Percentiles rank a stretch among this genome's conserved stretches.
These are phyloP conservation scores for Nomada ruficornis DNA, from an alignment of 2,888 invertebrate genomes.

Conservation along the genomic window DNA sequence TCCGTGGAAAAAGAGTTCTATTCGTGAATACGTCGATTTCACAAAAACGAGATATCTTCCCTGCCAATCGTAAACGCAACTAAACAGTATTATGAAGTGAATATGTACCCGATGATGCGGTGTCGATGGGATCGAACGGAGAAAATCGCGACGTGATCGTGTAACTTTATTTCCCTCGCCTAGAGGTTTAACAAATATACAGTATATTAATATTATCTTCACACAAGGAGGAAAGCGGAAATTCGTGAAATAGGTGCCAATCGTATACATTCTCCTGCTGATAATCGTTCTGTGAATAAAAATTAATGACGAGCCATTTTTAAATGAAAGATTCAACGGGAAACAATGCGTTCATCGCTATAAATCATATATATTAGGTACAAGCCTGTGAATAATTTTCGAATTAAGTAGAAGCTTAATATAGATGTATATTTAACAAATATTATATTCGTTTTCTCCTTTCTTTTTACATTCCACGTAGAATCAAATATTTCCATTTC, in stretches of 20 bases:
- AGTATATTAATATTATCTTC: not conserved
- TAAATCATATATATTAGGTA: too few species aligned
- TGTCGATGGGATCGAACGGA: conserved; percentile 58
- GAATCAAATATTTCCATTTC: too few species aligned
- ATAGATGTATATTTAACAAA: too few species aligned
- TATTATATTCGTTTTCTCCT: too few species aligned
- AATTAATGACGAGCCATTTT: not conserved
- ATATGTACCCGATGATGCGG: conserved; percentile 21
- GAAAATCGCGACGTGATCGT: conserved; percentile 65
- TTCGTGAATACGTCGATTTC: not conserved
- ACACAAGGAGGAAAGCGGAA: not conserved
- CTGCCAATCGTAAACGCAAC: conserved; percentile 30
- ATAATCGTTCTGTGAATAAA: not conserved
- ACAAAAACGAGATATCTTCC: conserved; percentile 44
- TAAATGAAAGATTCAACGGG: not conserved
- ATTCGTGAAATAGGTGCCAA: conserved; percentile 54
- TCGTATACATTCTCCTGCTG: conserved; percentile 12
- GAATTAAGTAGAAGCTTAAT: too few species aligned
- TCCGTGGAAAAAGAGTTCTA: not conserved
- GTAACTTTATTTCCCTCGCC: conserved; percentile 50
- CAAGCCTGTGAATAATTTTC: too few species aligned
- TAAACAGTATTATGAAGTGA: conserved; percentile 52
- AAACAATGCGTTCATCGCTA: not conserved
- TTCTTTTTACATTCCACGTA: too few species aligned
- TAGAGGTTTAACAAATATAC: not conserved